Conservation (phyloP, 1,140 invertebrate species). For the Drosophila pachea region DNA sequence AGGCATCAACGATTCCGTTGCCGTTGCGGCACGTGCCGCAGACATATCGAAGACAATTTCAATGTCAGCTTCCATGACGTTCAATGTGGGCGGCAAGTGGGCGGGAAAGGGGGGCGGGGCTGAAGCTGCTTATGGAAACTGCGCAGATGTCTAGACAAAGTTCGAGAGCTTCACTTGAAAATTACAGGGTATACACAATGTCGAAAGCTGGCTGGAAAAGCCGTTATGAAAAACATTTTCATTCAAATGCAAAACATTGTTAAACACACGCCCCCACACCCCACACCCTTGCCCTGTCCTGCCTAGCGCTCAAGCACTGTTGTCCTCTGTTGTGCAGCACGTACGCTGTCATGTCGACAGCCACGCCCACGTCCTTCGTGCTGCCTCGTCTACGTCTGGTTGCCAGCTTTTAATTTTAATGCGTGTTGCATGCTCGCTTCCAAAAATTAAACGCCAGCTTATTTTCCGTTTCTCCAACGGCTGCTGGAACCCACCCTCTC, state of each 20-base stretch:
- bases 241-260: slow-evolving; percentile 71
- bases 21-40: slow-evolving; percentile 30
- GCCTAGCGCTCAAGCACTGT: slow-evolving; percentile 12
- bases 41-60: slow-evolving; percentile 48
- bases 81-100: background rate
- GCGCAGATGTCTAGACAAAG: too few species aligned
- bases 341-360: slow-evolving; percentile 44
- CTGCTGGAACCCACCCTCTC: too few species aligned
- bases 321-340: slow-evolving; percentile 41
- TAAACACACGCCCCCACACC: slow-evolving; percentile 12
- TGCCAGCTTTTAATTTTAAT: slow-evolving; percentile 74
- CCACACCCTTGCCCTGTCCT: background rate
- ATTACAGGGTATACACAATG: background rate
- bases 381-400: slow-evolving; percentile 15
- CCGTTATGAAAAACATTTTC: slow-evolving; percentile 57
- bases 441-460: slow-evolving; percentile 73
- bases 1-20: too few species aligned
- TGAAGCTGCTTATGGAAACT: background rate
- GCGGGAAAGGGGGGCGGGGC: background rate
- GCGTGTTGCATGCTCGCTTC: slow-evolving; percentile 68
- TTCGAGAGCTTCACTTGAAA: background rate
- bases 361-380: slow-evolving; percentile 20
- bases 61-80: slow-evolving; percentile 40
- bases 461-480: slow-evolving; percentile 46
- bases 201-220: slow-evolving; percentile 3